Evolutionary conservation across 2,113 vertebrate genomes (phyloP).

Genomic region (Saccopteryx bilineata): DNA sequence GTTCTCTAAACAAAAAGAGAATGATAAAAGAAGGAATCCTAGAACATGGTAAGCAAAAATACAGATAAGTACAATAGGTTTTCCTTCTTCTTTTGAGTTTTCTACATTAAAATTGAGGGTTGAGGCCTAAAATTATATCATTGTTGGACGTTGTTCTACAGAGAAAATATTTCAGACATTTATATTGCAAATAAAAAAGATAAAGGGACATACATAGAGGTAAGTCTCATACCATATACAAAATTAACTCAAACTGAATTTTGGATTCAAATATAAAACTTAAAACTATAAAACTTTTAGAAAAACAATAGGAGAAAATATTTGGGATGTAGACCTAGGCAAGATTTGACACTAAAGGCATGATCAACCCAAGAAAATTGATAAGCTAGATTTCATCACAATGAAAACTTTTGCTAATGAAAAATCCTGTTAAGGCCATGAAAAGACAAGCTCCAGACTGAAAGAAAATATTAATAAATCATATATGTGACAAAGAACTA

Average conservation of each 20-base stretch:
- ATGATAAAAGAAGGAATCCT: neutral
- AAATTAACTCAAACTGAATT: conserved; percentile 27
- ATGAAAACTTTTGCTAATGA: neutral
- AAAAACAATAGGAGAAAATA: neutral
- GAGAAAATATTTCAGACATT: conserved; percentile 17
- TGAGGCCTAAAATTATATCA: neutral
- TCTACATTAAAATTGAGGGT: neutral
- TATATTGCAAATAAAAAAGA: neutral
- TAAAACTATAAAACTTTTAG: neutral
- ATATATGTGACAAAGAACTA: neutral
- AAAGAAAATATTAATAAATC: neutral
- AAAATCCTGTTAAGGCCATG: neutral
- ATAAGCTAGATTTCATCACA: neutral
- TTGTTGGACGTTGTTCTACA: neutral
- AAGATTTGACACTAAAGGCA: neutral
- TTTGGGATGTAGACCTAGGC: neutral
- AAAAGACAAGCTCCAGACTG: neutral
- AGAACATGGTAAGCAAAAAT: conserved; percentile 3
- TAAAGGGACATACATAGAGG: neutral
- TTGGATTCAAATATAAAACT: conserved; percentile 9
- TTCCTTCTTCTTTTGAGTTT: conserved; percentile 1
- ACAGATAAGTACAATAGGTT: neutral
- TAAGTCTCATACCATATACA: neutral
- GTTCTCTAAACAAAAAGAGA: conserved; percentile 5
- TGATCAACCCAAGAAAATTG: neutral